Evolutionary conservation across 2,888 invertebrate species (phyloP).

Genomic region (Ashinkailepas kermadecensis): DNA sequence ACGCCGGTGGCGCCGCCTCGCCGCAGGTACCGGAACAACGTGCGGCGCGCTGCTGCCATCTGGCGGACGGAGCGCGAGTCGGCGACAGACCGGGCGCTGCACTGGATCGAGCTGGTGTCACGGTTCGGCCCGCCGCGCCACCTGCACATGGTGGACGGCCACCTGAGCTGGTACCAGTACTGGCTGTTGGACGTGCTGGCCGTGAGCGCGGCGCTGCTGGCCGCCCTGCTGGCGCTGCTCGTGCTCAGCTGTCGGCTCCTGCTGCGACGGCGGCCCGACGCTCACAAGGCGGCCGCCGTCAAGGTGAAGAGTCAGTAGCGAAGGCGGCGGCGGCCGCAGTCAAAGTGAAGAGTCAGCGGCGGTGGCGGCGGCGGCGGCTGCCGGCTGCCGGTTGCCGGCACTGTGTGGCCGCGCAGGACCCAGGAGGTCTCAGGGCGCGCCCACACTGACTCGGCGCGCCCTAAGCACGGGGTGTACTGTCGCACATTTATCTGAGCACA

Average conservation of each 20-base stretch:
- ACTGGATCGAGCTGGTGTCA: slow-evolving; percentile 1
- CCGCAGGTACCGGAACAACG: slow-evolving; percentile 32
- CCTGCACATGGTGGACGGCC: background rate
- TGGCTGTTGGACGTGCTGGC: background rate
- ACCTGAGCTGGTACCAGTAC: slow-evolving; percentile 17
- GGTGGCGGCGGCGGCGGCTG: too few relatives aligned
- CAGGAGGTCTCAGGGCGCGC: too few relatives aligned
- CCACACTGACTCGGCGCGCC: too few relatives aligned
- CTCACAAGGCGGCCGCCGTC: background rate
- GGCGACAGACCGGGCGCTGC: background rate
- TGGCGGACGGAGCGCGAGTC: slow-evolving; percentile 3
- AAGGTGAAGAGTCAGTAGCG: background rate
- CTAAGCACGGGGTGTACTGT: too few relatives aligned
- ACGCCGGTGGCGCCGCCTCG: slow-evolving; percentile 19
- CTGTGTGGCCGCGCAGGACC: too few relatives aligned
- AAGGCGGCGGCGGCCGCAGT: too few relatives aligned
- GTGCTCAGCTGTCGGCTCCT: background rate
- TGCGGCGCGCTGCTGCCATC: slow-evolving; percentile 11
- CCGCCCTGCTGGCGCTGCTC: background rate
- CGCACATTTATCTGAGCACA: too few relatives aligned
- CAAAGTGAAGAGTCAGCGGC: too few relatives aligned
- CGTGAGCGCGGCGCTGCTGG: background rate
- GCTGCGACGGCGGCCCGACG: background rate
- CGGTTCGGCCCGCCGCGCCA: background rate
- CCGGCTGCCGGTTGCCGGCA: too few relatives aligned